Percentiles rank a stretch among this genome's conserved stretches.
Conservation (phyloP, 2,888 invertebrate genomes). For the Alitta virens region DNA sequence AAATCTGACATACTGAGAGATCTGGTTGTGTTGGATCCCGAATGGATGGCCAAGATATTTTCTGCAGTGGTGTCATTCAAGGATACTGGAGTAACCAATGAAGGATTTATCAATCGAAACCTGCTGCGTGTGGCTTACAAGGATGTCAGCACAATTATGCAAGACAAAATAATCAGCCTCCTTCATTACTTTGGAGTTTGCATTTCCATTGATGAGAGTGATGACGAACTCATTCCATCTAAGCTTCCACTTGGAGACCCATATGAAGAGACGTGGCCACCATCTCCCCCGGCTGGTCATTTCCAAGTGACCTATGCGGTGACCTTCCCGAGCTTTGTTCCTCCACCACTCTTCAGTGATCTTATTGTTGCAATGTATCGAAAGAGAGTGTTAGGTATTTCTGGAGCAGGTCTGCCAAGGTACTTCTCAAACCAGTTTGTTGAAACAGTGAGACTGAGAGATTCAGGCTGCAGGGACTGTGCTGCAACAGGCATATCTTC, state of each 20-base stretch:
- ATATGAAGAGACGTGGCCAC: slow-evolving; percentile 24
- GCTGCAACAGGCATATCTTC: background rate
- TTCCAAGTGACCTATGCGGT: slow-evolving; percentile 26
- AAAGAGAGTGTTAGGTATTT: slow-evolving; percentile 3
- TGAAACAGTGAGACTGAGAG: slow-evolving; percentile 21
- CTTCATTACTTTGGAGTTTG: slow-evolving; percentile 29
- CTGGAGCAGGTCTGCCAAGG: slow-evolving; percentile 4
- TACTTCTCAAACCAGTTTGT: slow-evolving; percentile 29
- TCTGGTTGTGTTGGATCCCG: slow-evolving; percentile 30
- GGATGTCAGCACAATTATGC: slow-evolving; percentile 4
- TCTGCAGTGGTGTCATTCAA: slow-evolving; percentile 24
- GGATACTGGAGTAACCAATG: slow-evolving; percentile 25
- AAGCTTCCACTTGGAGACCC: slow-evolving; percentile 30
- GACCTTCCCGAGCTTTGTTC: slow-evolving; percentile 27
- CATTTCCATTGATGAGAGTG: slow-evolving; percentile 21
- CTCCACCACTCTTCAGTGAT: slow-evolving; percentile 29
- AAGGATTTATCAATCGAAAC: slow-evolving; percentile 25
- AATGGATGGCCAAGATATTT: slow-evolving; percentile 31
- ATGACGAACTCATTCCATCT: slow-evolving; percentile 27
- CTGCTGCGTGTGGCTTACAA: slow-evolving; percentile 20
- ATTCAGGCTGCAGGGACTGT: slow-evolving; percentile 24
- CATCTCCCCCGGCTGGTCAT: slow-evolving; percentile 9
- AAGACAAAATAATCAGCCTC: slow-evolving; percentile 21
- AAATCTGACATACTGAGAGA: slow-evolving; percentile 21
- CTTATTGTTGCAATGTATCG: slow-evolving; percentile 22